Percentiles rank a stretch among this genome's conserved stretches.
phyloP scores from a whole-genome alignment of 2,888 invertebrate species.

The Crossocerus cetratus region DNA sequence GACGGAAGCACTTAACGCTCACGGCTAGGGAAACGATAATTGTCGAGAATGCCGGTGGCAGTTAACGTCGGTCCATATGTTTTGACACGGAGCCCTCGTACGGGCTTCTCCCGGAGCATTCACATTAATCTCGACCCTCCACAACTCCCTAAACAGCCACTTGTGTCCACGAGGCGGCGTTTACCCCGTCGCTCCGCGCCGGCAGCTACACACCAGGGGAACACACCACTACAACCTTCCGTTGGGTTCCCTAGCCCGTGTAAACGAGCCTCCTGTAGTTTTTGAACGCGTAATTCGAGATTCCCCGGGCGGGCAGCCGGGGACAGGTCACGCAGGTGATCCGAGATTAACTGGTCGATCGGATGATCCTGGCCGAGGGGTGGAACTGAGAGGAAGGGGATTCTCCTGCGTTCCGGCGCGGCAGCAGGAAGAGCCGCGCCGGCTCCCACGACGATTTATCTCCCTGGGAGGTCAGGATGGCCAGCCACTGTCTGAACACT shows the following conservation, averaged over 20 bases:
- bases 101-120: slow-evolving; percentile 39
- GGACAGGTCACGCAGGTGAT: slow-evolving; percentile 61
- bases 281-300: slow-evolving; percentile 62
- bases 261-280: slow-evolving; percentile 44
- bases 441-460: slow-evolving; percentile 56
- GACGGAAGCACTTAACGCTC: slow-evolving; percentile 41
- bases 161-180: slow-evolving; percentile 17
- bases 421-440: slow-evolving; percentile 15
- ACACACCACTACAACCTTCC: background rate
- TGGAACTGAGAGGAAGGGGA: slow-evolving; percentile 4
- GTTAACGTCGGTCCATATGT: slow-evolving; percentile 45
- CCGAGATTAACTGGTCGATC: slow-evolving; percentile 57
- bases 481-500: slow-evolving; percentile 2
- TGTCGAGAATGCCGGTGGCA: slow-evolving; percentile 34
- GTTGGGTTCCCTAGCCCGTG: slow-evolving; percentile 1
- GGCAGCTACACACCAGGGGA: background rate
- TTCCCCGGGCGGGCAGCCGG: slow-evolving; percentile 37
- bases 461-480: slow-evolving; percentile 50
- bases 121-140: slow-evolving; percentile 54
- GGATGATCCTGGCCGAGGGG: slow-evolving; percentile 16
- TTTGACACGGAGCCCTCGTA: slow-evolving; percentile 52
- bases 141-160: slow-evolving; percentile 32
- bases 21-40: slow-evolving; percentile 36
- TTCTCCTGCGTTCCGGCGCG: slow-evolving; percentile 5
- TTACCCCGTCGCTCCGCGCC: slow-evolving; percentile 20